Conservation (phyloP, 1,140 invertebrate species). For the Lepidurus couesii region DNA sequence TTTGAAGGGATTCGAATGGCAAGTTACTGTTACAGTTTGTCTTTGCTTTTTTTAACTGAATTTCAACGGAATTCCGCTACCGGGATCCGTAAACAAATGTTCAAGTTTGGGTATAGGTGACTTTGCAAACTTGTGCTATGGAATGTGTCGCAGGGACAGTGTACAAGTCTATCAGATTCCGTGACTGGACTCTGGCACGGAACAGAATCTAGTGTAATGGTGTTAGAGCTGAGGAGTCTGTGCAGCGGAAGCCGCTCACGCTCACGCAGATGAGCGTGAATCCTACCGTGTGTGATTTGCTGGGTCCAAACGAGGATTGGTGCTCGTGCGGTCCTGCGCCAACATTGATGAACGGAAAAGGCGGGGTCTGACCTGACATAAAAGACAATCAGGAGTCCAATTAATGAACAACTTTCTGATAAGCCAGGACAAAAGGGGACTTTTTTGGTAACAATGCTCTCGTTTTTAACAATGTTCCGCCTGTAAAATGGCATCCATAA, state of each 20-base stretch:
- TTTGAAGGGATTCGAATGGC: background rate
- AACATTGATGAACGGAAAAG: slow-evolving; percentile 19
- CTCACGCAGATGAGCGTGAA: slow-evolving; percentile 20
- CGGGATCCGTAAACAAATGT: background rate
- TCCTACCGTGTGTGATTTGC: slow-evolving; percentile 9
- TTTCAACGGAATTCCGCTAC: background rate
- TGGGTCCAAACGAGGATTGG: slow-evolving; percentile 13
- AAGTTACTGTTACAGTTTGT: slow-evolving; percentile 13
- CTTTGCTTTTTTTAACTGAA: background rate
- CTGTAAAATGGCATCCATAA: background rate
- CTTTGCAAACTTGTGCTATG: background rate
- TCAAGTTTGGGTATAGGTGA: background rate
- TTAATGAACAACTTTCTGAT: background rate
- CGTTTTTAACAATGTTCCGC: background rate
- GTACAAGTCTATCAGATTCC: background rate
- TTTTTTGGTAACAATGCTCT: background rate
- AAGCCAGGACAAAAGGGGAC: background rate
- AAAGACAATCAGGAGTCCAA: slow-evolving; percentile 22
- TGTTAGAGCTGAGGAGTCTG: slow-evolving; percentile 17
- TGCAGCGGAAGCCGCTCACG: slow-evolving; percentile 12
- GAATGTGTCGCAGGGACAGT: background rate
- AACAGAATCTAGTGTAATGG: background rate
- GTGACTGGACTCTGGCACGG: slow-evolving; percentile 7
- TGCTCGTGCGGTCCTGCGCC: slow-evolving; percentile 12
- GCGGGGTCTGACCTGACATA: slow-evolving; percentile 20